Evolutionary conservation across 2,888 invertebrate species (phyloP).

Genomic region (Nephrotoma flavescens): DNA sequence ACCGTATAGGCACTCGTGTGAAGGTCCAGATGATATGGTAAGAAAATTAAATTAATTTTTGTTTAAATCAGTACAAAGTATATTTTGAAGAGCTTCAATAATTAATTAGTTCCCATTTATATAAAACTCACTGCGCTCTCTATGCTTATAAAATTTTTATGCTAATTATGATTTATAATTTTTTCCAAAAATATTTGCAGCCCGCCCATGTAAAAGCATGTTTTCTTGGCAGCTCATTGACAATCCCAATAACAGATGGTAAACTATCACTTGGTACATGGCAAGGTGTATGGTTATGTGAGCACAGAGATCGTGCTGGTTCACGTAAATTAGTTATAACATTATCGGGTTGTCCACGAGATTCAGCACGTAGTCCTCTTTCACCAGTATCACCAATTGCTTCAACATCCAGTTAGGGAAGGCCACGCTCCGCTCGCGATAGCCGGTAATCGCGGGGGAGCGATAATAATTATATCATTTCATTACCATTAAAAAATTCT

Average conservation of each 20-base stretch:
- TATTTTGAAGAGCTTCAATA: neutral
- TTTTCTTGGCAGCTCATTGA: conserved; percentile 87
- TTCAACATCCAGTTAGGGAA: conserved; percentile 85
- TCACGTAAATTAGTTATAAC: conserved; percentile 82
- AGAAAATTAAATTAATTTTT: conserved; percentile 20
- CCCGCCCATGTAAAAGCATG: conserved; percentile 96
- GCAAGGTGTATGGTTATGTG: conserved; percentile 98
- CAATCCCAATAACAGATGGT: conserved; percentile 92
- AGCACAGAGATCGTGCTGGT: conserved; percentile 92
- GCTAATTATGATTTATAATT: neutral
- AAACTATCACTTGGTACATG: conserved; percentile 90
- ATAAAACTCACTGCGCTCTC: neutral
- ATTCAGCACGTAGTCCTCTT: conserved; percentile 72
- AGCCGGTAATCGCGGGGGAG: conserved; percentile 36
- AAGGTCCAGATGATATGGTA: conserved; percentile 98
- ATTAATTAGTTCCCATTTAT: neutral
- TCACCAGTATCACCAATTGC: conserved; percentile 75
- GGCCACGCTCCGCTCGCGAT: conserved; percentile 42
- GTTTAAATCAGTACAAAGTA: neutral
- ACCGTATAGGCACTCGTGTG: conserved; percentile 91
- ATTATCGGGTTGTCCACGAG: conserved; percentile 77
- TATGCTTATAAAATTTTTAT: neutral
- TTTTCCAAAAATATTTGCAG: conserved; percentile 36
- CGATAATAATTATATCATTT: conserved; percentile 35
- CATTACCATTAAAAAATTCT: conserved; percentile 16